A percentile compares a stretch with the other conserved stretches of the same genome.
These are phyloP conservation scores for Anguilla megastoma DNA, from an alignment of 2,797 vertebrate genomes.

Conservation along the genomic window DNA sequence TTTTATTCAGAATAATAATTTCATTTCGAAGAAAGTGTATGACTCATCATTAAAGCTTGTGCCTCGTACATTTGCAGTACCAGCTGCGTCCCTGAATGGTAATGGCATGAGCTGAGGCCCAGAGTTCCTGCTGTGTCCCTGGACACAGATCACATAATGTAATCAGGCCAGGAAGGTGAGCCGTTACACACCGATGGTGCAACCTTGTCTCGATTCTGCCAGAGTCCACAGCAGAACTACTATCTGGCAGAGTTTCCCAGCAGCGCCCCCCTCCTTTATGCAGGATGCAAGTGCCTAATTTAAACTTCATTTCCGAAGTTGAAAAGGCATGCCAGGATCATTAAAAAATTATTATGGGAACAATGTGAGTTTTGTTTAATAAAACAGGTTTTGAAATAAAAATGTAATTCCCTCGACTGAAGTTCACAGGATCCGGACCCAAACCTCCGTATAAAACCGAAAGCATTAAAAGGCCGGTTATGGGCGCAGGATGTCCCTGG, in stretches of 20 bases:
- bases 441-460: slow-evolving; percentile 46
- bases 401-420: slow-evolving; percentile 34
- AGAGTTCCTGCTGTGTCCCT: neutral
- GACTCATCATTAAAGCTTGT: neutral
- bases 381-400: slow-evolving; percentile 26
- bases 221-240: neutral
- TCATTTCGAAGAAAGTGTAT: neutral
- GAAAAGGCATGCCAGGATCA: slow-evolving; percentile 37
- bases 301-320: slow-evolving; percentile 26
- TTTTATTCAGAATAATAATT: neutral
- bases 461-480: slow-evolving; percentile 42
- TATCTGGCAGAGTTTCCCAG: slow-evolving; percentile 8
- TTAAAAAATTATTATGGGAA: slow-evolving; percentile 50
- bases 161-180: neutral
- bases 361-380: slow-evolving; percentile 44
- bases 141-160: neutral
- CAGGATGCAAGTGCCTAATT: slow-evolving; percentile 22
- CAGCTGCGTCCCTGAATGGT: neutral
- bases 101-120: neutral
- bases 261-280: neutral
- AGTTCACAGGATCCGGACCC: slow-evolving; percentile 37
- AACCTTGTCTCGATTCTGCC: neutral
- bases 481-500: slow-evolving; percentile 41
- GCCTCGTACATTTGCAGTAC: neutral
- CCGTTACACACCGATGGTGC: neutral